These are phyloP conservation scores for Drosophila anceps DNA, from an alignment of 2,888 invertebrate species.

Conservation along the genomic window DNA sequence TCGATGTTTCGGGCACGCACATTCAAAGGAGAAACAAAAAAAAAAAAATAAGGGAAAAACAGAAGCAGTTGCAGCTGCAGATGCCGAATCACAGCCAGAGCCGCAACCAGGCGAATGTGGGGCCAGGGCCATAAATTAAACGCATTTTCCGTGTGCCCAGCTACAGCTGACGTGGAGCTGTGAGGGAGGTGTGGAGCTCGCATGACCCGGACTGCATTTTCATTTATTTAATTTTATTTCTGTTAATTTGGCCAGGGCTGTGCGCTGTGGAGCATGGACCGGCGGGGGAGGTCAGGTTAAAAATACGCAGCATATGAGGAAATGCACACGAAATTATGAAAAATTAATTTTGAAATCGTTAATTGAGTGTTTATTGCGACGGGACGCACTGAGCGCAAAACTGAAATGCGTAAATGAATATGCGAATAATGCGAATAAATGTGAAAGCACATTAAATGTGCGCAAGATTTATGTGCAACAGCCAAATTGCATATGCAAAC, in stretches of 20 bases:
- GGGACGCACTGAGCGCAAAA: constrained; percentile 61
- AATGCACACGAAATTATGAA: constrained; percentile 79
- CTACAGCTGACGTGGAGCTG: constrained; percentile 22
- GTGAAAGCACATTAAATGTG: constrained; percentile 64
- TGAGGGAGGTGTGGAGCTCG: constrained; percentile 1
- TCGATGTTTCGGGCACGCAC: constrained; percentile 52
- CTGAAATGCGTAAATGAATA: constrained; percentile 34
- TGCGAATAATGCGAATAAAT: constrained; percentile 62
- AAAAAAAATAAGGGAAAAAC: not conserved
- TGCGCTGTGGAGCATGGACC: constrained; percentile 9
- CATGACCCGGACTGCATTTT: constrained; percentile 34
- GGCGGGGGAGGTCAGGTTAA: constrained; percentile 48
- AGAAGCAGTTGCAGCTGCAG: constrained; percentile 22
- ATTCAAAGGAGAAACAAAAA: constrained; percentile 21
- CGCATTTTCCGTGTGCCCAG: constrained; percentile 70
- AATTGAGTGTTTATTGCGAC: constrained; percentile 84
- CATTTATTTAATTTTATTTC: constrained; percentile 75
- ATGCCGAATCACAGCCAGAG: constrained; percentile 29
- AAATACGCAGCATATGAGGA: constrained; percentile 67
- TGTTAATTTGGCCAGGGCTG: constrained; percentile 65
- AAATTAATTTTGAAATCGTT: constrained; percentile 83
- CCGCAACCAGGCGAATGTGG: constrained; percentile 24
- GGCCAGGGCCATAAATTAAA: constrained; percentile 68
- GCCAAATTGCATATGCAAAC: constrained; percentile 55
- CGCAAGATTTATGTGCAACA: constrained; percentile 65